Percentiles rank a stretch among this genome's conserved stretches.
These are phyloP conservation scores for Chydorus sphaericus DNA, from an alignment of 2,888 invertebrate genomes.

Conservation along the genomic window DNA sequence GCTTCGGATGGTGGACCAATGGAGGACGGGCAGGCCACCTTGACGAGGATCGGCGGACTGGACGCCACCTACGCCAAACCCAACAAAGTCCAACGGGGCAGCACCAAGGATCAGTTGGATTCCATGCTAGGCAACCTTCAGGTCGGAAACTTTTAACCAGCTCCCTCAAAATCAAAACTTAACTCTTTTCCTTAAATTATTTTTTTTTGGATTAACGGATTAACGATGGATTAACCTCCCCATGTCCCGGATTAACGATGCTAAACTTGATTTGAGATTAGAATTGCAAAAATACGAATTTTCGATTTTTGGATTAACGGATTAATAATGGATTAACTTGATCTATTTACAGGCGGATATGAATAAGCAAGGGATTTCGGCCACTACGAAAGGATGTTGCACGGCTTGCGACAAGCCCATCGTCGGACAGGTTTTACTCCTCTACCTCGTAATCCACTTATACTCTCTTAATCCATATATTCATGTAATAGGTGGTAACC, in stretches of 20 bases:
- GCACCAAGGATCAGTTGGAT: slow-evolving; percentile 45
- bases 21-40: neutral
- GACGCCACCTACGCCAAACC: slow-evolving; percentile 55
- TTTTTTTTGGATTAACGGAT: neutral
- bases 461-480: neutral
- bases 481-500: slow-evolving; percentile 63
- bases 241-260: neutral
- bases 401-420: slow-evolving; percentile 97
- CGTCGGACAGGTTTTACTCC: slow-evolving; percentile 63
- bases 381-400: slow-evolving; percentile 98
- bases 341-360: slow-evolving; percentile 66
- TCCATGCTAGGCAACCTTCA: slow-evolving; percentile 80
- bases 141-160: slow-evolving; percentile 16
- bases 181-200: neutral
- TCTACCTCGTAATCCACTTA: neutral
- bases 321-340: neutral
- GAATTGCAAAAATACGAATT: neutral
- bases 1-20: neutral
- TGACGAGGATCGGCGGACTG: slow-evolving; percentile 10
- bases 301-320: neutral
- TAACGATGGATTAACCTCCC: neutral
- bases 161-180: neutral
- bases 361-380: slow-evolving; percentile 96
- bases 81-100: slow-evolving; percentile 32
- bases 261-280: neutral